Evolutionary conservation across 2,797 vertebrate genomes (phyloP), one percentile per base, ranked within the genome.

Genomic region (Peromyscus nudipes): DNA sequence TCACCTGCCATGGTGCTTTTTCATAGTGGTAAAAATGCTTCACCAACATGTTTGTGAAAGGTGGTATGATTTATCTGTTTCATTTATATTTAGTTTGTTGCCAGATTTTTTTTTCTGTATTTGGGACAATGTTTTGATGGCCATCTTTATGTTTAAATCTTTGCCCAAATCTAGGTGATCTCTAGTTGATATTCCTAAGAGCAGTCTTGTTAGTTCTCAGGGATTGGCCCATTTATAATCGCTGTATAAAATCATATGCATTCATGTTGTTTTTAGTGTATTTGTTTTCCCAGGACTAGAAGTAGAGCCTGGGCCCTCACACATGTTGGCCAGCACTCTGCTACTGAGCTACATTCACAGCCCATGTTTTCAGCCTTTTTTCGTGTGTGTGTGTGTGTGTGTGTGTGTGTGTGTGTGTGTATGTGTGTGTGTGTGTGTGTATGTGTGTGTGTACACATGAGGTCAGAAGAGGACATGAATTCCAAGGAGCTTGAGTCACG

Each of bases 21-120:
- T 64, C 73, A 57, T 0, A 52, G 65, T 37, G 62, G 19, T 81
- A 90, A 79, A 71, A 40, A 92, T 52, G 80, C 60, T 84, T 96
- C 40, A 83, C 67, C 91, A 95, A 60, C 34, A 37, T 81, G 52
- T 8, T 88, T 97, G 80, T 88, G 77, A 43, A 91, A 92, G 93
- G 16, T 65, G 46, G 16, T n/a, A 49, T 46, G 21, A 25, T 93
- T 84, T 43, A 62, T 76, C 86, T 77, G 7, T 89, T 88, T 62
- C 25, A 71, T 85, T 64, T 43, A 75, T 49, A 37, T 76, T 84
- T 65, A 92, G 57, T 49, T 37, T 75, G n/a, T 57, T 89, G 25
- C 27, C 86, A 43, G 49, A 17, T 37, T 87, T 55, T 71, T 67
- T 52, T 67, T 52, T 60, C 29, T 65, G 4, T 19, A 25, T 73